These are phyloP conservation scores for Chaenodraco wilsoni DNA, from an alignment of 2,797 vertebrate species.

Conservation along the genomic window DNA sequence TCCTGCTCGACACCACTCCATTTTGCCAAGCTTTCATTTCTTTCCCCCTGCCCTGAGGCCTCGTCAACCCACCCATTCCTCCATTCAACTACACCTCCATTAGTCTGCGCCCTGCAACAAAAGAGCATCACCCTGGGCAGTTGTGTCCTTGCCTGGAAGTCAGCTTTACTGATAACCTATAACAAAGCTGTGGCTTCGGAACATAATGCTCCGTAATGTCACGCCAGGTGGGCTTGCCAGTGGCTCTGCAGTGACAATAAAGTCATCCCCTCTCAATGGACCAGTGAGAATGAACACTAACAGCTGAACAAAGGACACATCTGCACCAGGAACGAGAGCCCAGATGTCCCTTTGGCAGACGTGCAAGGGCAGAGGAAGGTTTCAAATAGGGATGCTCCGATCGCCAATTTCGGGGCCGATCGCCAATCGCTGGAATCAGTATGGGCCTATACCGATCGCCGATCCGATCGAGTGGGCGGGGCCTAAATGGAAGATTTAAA, in stretches of 20 bases:
- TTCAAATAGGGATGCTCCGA: neutral
- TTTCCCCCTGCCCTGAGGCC: constrained; percentile 40
- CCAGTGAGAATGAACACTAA: constrained; percentile 40
- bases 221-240: constrained; percentile 62
- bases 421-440: no score
- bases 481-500: no score
- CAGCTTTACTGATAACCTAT: constrained; percentile 40
- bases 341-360: constrained; percentile 32
- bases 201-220: constrained; percentile 51
- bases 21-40: constrained; percentile 63
- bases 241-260: constrained; percentile 54
- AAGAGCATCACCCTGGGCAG: constrained; percentile 26
- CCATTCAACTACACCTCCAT: constrained; percentile 37
- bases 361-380: constrained; percentile 24
- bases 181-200: constrained; percentile 57
- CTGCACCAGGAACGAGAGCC: constrained; percentile 39
- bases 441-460: no score
- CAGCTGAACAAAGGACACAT: constrained; percentile 62
- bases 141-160: constrained; percentile 42
- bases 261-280: constrained; percentile 50
- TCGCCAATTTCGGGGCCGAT: no score
- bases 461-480: no score
- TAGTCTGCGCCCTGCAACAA: constrained; percentile 18
- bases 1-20: constrained; percentile 59
- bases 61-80: constrained; percentile 34